Evolutionary conservation across 2,113 vertebrate genomes (phyloP).

Genomic region (Ophthalmolycus amberensis): DNA sequence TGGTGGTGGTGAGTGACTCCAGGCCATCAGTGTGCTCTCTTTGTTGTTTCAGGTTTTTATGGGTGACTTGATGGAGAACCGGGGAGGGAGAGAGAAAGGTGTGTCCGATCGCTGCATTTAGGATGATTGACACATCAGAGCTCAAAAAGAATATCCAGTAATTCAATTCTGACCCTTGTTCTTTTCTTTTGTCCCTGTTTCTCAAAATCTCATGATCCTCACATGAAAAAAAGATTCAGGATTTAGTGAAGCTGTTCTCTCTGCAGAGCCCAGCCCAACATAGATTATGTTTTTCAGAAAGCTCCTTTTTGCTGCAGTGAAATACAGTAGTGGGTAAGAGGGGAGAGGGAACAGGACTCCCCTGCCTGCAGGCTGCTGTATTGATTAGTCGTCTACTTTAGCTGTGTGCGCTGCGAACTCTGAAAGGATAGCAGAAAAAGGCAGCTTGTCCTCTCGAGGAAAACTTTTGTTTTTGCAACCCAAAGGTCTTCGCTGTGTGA

Average conservation of each 20-base stretch:
- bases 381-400: constrained; percentile 77
- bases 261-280: constrained; percentile 19
- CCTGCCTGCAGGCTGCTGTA: constrained; percentile 69
- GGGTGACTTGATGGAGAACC: constrained; percentile 39
- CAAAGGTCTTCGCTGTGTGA: not conserved
- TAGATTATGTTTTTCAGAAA: constrained; percentile 55
- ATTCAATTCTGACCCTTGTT: constrained; percentile 2
- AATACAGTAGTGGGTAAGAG: constrained; percentile 54
- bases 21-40: constrained; percentile 20
- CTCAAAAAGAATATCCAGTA: not conserved
- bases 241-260: constrained; percentile 12
- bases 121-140: not conserved
- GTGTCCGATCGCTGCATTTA: not conserved
- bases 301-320: constrained; percentile 76
- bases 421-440: constrained; percentile 54
- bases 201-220: constrained; percentile 1
- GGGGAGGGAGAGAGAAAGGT: not conserved
- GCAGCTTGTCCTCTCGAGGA: not conserved
- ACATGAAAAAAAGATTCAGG: not conserved
- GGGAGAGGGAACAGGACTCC: constrained; percentile 58
- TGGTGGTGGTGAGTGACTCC: constrained; percentile 36
- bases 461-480: constrained; percentile 31
- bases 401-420: constrained; percentile 72
- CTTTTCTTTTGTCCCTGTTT: not conserved
- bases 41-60: constrained; percentile 60